Percentiles rank a stretch among this genome's conserved stretches.
These are phyloP conservation scores for Vicugna pacos DNA, from an alignment of 2,113 vertebrate species.

Conservation along the genomic window DNA sequence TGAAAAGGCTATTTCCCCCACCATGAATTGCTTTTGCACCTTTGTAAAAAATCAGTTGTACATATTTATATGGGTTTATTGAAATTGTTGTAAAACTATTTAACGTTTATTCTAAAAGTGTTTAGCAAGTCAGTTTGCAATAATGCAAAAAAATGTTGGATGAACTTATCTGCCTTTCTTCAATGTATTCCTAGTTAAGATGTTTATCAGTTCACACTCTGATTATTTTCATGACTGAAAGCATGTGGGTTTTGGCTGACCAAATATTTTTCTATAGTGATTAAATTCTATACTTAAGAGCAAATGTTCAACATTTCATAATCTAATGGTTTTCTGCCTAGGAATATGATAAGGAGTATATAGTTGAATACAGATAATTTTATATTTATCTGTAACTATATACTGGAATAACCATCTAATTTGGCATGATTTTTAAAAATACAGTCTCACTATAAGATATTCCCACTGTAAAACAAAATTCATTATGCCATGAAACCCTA, in stretches of 20 bases:
- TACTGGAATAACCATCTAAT: not conserved
- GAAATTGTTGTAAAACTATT: not conserved
- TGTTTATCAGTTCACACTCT: not conserved
- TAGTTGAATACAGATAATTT: slow-evolving; percentile 11
- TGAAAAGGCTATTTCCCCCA: not conserved
- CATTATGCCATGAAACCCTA: not conserved
- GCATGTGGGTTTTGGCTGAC: not conserved
- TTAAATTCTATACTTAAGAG: slow-evolving; percentile 31
- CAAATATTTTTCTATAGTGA: slow-evolving; percentile 39
- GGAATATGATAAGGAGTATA: not conserved
- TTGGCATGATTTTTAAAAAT: not conserved
- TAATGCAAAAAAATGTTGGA: not conserved
- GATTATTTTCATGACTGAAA: slow-evolving; percentile 32
- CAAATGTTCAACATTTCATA: slow-evolving; percentile 36
- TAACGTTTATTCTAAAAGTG: slow-evolving; percentile 23
- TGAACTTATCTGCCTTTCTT: not conserved
- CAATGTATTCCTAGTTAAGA: not conserved
- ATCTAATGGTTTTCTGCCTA: slow-evolving; percentile 22
- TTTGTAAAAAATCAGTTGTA: not conserved
- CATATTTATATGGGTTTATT: not conserved
- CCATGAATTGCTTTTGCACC: not conserved
- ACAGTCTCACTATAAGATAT: not conserved
- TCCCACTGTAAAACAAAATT: not conserved
- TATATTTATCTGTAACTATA: slow-evolving; percentile 11
- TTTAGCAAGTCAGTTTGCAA: slow-evolving; percentile 44